Conservation (phyloP, 2,113 vertebrate species). For the Harpagus bidentatus region DNA sequence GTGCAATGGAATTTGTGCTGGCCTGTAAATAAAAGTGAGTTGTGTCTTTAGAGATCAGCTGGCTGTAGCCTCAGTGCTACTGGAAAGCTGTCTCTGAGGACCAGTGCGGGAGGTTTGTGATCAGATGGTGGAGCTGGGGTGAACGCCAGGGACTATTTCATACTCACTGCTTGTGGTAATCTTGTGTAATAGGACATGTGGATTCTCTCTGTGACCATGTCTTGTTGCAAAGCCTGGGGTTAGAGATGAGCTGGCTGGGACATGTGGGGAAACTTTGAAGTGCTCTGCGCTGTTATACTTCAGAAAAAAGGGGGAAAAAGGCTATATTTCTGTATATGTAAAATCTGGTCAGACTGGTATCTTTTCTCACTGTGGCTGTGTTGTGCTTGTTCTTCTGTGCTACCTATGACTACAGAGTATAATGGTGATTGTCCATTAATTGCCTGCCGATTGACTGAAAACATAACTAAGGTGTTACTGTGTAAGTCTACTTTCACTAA, state of each 20-base stretch:
- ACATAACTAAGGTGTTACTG: neutral
- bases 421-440: neutral
- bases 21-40: neutral
- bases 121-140: neutral
- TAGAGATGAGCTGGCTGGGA: neutral
- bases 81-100: neutral
- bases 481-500: neutral
- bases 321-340: neutral
- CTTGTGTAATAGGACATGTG: neutral
- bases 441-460: neutral
- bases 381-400: neutral
- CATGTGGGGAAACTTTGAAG: neutral
- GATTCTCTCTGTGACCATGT: neutral
- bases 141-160: neutral
- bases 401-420: neutral
- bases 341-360: neutral
- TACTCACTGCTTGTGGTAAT: neutral
- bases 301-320: neutral
- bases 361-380: neutral
- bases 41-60: neutral
- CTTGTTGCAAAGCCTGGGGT: neutral
- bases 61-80: neutral
- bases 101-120: neutral
- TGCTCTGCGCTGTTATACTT: neutral
- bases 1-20: neutral